Conservation (phyloP, 2,888 invertebrate genomes). For the Phaonia tiefii region DNA sequence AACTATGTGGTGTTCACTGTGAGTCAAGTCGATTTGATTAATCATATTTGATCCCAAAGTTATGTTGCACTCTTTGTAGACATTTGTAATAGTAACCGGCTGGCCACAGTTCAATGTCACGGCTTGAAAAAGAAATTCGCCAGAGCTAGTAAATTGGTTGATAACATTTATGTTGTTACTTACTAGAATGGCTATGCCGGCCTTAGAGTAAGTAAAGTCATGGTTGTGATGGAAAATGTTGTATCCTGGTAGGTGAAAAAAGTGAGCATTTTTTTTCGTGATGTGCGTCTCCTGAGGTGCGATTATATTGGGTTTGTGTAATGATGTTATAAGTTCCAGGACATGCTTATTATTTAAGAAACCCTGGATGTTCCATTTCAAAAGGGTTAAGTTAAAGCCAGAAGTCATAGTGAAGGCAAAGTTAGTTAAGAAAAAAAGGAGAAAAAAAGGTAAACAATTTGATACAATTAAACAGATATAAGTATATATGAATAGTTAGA, state of each 20-base stretch:
- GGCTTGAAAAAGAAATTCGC: background rate
- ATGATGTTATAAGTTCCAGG: conserved; percentile 16
- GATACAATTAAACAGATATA: background rate
- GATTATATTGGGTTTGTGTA: conserved; percentile 11
- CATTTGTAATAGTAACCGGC: background rate
- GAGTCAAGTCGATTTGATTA: background rate
- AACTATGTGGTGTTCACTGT: conserved; percentile 7
- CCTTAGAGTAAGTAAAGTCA: conserved; percentile 7
- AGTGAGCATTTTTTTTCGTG: background rate
- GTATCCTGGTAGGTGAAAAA: conserved; percentile 31
- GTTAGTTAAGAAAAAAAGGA: background rate
- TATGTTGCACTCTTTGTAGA: conserved; percentile 24
- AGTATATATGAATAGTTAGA: too few species aligned
- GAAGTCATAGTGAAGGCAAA: background rate
- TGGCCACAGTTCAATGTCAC: background rate
- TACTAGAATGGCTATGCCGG: conserved; percentile 13
- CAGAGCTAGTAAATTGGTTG: background rate
- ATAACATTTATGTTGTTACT: background rate
- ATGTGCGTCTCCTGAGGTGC: conserved; percentile 47
- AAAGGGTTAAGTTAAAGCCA: background rate
- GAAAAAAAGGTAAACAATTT: background rate
- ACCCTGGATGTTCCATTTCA: conserved; percentile 44
- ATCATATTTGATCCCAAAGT: background rate
- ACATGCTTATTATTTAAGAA: conserved; percentile 22
- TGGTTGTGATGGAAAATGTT: conserved; percentile 37